These are phyloP conservation scores for Argyresthia albistria DNA, from an alignment of 2,888 invertebrate species.

Conservation along the genomic window DNA sequence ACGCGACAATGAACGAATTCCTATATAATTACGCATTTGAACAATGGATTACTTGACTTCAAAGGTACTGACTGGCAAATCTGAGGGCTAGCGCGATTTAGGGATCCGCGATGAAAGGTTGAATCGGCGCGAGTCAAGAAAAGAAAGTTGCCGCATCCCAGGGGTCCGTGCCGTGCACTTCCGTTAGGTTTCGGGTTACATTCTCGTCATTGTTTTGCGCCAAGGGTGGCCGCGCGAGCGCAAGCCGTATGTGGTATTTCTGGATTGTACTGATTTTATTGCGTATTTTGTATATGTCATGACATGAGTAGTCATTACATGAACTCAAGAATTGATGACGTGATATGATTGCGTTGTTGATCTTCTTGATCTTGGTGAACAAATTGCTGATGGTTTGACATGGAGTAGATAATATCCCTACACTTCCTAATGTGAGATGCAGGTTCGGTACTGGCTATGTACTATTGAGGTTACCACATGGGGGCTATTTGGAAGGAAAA, in stretches of 20 bases:
- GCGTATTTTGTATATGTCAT: neutral
- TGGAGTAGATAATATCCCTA: no score
- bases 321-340: no score
- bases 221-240: conserved; percentile 32
- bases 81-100: conserved; percentile 5
- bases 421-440: no score
- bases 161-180: conserved; percentile 51
- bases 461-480: no score
- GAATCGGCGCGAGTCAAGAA: conserved; percentile 24
- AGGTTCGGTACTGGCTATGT: no score
- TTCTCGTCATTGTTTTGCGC: conserved; percentile 44
- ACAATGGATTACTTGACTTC: conserved; percentile 64
- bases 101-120: neutral
- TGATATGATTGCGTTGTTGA: no score
- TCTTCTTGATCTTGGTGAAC: no score
- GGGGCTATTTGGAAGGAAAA: no score
- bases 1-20: conserved; percentile 55
- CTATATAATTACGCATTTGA: conserved; percentile 61
- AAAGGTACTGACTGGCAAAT: conserved; percentile 28
- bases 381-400: no score
- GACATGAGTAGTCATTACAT: no score
- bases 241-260: neutral
- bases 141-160: conserved; percentile 61
- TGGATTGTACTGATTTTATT: neutral
- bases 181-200: conserved; percentile 63